Base-by-base conservation (phyloP, 2,888 invertebrate species). In the Phortica okadai region DNA sequence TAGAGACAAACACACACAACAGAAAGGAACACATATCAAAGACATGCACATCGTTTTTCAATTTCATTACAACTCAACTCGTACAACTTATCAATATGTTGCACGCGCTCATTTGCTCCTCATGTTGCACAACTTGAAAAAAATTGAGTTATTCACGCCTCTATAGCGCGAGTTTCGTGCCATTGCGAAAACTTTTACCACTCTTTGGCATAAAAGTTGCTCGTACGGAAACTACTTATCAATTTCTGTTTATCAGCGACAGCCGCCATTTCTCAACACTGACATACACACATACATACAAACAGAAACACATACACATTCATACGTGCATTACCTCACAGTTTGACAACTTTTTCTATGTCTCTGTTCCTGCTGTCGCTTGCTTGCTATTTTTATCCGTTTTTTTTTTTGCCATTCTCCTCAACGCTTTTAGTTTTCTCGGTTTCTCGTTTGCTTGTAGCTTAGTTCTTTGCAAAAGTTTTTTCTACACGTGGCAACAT, bases 311-410 rank as follows among this genome's bases (percentile, higher is more conserved):
- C 73, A 73, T n/a, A 73, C 45, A 73, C 44, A 44, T 45, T 45
- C 59, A 21, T 11, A 67, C 6, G 16, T 62, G 6, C 21, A 7
- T 62, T n/a, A n/a, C 11, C 21, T 62, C 1, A 62, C 6, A 78
- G 80, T 79, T 85, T 88, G 88, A 85, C 84, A 85, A 87, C 85
- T 88, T 85, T 84, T 88, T 85, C 87, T 88, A 80, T 86, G 83
- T 88, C 84, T 85, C 80, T 42, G 70, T 76, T 41, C 64, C 62
- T 66, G 66, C 25, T 58, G 33, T n/a, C 21, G 25, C 50, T 59
- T 62, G 25, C 14, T 6, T 79, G 41, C 73, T 80, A 81, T 82
- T 81, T 78, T 84, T 84, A 80, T 66, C 78, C 85, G 78, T 82
- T 79, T 78, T 82, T 75, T 67, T 80, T 80, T 7, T 41, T 66